Percentiles rank a stretch among this genome's conserved stretches.
These are phyloP conservation scores for Tricholauxania praeusta DNA, from an alignment of 2,888 invertebrate species.

Conservation along the genomic window DNA sequence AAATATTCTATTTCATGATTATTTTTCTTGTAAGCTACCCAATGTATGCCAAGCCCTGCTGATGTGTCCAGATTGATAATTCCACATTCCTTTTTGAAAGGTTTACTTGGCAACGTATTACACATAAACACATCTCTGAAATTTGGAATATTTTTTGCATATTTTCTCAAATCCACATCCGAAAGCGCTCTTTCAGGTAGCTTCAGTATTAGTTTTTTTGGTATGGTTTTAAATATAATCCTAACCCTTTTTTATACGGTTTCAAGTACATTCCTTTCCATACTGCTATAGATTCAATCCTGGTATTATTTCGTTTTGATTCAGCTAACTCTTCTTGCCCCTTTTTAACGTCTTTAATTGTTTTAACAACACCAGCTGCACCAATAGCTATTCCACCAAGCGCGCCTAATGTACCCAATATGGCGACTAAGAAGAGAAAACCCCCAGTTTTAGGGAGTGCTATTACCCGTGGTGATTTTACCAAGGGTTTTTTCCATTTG, in stretches of 20 bases:
- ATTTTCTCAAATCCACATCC: constrained; percentile 54
- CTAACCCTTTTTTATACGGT: constrained; percentile 46
- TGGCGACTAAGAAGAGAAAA: constrained; percentile 58
- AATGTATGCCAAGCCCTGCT: constrained; percentile 56
- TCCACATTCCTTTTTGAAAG: constrained; percentile 33
- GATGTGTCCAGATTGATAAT: constrained; percentile 51
- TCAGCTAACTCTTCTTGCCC: constrained; percentile 56
- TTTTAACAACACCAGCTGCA: constrained; percentile 59
- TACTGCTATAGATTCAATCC: too few relatives aligned
- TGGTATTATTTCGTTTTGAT: constrained; percentile 40
- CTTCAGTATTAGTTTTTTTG: constrained; percentile 53
- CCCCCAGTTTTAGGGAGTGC: constrained; percentile 59
- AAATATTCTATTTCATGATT: constrained; percentile 56
- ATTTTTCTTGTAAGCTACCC: constrained; percentile 60
- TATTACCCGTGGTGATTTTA: constrained; percentile 51
- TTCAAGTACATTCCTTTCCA: constrained; percentile 56
- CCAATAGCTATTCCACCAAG: constrained; percentile 55
- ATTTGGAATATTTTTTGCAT: neutral
- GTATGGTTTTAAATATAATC: neutral
- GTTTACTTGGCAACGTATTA: constrained; percentile 38
- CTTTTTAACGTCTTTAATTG: constrained; percentile 56
- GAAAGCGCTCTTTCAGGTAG: constrained; percentile 47
- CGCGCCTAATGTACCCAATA: constrained; percentile 52
- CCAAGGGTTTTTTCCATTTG: constrained; percentile 15
- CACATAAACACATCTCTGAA: constrained; percentile 55